phyloP scores from a whole-genome alignment of 2,888 invertebrate species.

The Rotaria macrura region DNA sequence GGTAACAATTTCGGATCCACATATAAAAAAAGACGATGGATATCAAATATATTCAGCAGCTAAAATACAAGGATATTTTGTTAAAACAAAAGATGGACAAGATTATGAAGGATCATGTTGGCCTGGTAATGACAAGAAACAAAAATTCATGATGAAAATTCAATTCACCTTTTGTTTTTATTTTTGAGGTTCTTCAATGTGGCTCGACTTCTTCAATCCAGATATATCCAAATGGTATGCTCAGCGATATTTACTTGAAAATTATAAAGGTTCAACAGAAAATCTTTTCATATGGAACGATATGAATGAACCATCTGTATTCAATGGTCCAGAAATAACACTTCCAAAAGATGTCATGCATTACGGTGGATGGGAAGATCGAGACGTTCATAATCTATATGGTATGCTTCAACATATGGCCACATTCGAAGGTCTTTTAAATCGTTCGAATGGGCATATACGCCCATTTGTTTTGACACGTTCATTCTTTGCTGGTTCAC shows the following conservation, averaged over 20 bases:
- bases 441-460: constrained; percentile 56
- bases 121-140: constrained; percentile 57
- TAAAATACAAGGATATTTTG: constrained; percentile 69
- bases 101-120: constrained; percentile 99
- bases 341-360: constrained; percentile 91
- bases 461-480: constrained; percentile 84
- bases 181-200: constrained; percentile 64
- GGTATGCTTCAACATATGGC: constrained; percentile 56
- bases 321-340: constrained; percentile 93
- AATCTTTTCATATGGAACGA: constrained; percentile 91
- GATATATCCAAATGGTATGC: constrained; percentile 66
- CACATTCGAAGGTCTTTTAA: constrained; percentile 32
- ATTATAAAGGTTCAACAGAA: constrained; percentile 67
- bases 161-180: background rate
- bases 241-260: constrained; percentile 59
- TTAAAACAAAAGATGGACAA: constrained; percentile 74
- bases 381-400: constrained; percentile 87
- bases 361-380: constrained; percentile 71
- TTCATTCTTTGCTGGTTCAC: constrained; percentile 80
- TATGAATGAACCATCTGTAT: constrained; percentile 98
- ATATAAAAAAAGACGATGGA: constrained; percentile 79
- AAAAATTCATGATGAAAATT: background rate
- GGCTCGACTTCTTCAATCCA: constrained; percentile 84
- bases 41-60: constrained; percentile 73
- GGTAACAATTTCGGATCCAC: constrained; percentile 91